Evolutionary conservation across 2,888 invertebrate genomes (phyloP), one percentile per base, ranked within the genome.

Genomic region (Zygothrica quintamaculata): DNA sequence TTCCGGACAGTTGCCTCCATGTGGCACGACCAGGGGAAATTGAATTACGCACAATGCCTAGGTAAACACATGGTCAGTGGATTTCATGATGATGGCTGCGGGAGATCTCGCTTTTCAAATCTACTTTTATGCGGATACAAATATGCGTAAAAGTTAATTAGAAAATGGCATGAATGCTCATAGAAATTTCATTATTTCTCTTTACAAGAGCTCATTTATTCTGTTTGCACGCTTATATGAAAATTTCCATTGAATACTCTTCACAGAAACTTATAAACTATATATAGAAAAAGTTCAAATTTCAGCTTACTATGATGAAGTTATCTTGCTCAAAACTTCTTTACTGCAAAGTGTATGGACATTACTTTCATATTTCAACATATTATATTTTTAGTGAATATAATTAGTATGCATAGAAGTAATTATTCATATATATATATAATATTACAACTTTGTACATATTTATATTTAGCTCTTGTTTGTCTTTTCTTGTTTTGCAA

Each of bases 71-170:
- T 58, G 68, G 36, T 40, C 29, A 39, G 4, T 58, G 57, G 37
- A 56, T 56, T 53, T 58, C 57, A 51, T 59, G 61, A 39, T 37
- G 48, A 33, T 36, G 31, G 18, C 13, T 26, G 36, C 13, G 39
- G 34, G 43, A 60, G 53, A 61, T 68, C 37, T 39, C 33, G 44
- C 33, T 26, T 44, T 53, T 44, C 11, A 40, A 47, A 13, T 31
- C 11, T 9, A 29, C 29, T 29, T 29, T 29, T 31, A 11, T 22
- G 7, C 11, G 44, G n/a, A 33, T 43, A 15, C 31, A 31, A 57
- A 50, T 71, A 51, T 64, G 72, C 65, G 60, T 51, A 36, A 75
- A 84, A 81, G 82, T 78, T 84, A 77, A 80, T 80, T 80, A 85
- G 69, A 64, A 82, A 69, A 61, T 50, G 68, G 29, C 37, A 50